Evolutionary conservation across 2,113 vertebrate species (phyloP).

Genomic region (Struthidea cinerea): DNA sequence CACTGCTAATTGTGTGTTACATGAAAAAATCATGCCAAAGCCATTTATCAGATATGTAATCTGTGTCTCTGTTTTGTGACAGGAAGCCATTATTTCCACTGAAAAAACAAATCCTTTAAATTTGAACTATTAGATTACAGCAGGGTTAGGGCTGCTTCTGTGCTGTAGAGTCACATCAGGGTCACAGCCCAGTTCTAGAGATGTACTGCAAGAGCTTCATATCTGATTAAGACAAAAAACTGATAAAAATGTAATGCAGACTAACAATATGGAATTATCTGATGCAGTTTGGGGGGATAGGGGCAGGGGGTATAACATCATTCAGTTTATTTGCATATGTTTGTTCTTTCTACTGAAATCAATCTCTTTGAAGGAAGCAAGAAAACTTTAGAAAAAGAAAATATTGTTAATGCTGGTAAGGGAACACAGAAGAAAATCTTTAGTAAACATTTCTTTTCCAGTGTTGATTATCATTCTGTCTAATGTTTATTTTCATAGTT

Average conservation of each 20-base stretch:
- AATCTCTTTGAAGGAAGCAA: conserved; percentile 47
- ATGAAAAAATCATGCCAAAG: conserved; percentile 49
- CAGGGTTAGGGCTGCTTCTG: conserved; percentile 58
- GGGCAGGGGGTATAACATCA: conserved; percentile 49
- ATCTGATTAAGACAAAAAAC: conserved; percentile 25
- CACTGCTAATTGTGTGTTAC: conserved; percentile 43
- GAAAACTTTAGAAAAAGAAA: conserved; percentile 43
- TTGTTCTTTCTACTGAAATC: conserved; percentile 45
- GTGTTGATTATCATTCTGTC: conserved; percentile 64
- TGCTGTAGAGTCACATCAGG: conserved; percentile 31
- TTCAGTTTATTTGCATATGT: conserved; percentile 47
- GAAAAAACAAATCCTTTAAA: conserved; percentile 60
- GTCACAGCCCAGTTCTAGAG: not conserved
- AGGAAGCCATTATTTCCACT: conserved; percentile 62
- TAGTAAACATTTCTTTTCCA: conserved; percentile 64
- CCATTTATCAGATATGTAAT: conserved; percentile 48
- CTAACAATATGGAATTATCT: conserved; percentile 51
- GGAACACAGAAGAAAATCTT: conserved; percentile 54
- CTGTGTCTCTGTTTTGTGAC: conserved; percentile 56
- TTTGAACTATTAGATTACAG: conserved; percentile 64
- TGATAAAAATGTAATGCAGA: conserved; percentile 28
- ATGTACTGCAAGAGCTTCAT: conserved; percentile 38
- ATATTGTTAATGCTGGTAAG: conserved; percentile 44
- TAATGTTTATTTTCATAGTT: conserved; percentile 70
- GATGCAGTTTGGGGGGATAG: conserved; percentile 32